Evolutionary conservation across 1,140 invertebrate species (phyloP).

Genomic region (Drosophila sechellia): DNA sequence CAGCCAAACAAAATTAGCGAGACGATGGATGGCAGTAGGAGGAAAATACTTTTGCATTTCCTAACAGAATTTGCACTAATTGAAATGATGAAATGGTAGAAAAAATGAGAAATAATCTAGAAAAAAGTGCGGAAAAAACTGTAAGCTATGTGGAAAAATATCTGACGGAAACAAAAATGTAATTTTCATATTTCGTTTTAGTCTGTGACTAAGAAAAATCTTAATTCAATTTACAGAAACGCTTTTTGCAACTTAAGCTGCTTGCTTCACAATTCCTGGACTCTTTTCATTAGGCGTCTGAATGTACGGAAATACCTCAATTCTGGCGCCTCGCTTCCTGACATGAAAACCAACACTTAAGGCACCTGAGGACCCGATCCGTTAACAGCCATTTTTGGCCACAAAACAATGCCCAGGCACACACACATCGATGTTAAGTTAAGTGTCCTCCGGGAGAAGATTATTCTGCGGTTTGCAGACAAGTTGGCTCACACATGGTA

Average conservation of each 20-base stretch:
- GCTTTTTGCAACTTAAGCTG: conserved; percentile 11
- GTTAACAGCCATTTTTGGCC: conserved; percentile 49
- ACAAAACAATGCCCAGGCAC: conserved; percentile 42
- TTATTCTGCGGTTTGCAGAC: conserved; percentile 36
- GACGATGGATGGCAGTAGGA: conserved; percentile 1
- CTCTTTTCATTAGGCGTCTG: conserved; percentile 28
- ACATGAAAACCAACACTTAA: conserved; percentile 7
- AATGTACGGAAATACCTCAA: conserved; percentile 17
- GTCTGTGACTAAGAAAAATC: conserved; percentile 23
- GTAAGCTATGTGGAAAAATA: conserved; percentile 16
- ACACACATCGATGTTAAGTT: conserved; percentile 44
- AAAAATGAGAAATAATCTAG: conserved; percentile 36
- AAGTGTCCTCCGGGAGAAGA: conserved; percentile 46
- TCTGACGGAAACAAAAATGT: conserved; percentile 33
- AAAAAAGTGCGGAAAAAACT: conserved; percentile 33
- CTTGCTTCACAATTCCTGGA: no score
- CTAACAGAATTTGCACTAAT: conserved; percentile 67
- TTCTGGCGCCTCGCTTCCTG: conserved; percentile 1
- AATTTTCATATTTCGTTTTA: conserved; percentile 56
- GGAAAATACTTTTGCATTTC: conserved; percentile 47
- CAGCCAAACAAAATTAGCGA: conserved; percentile 35
- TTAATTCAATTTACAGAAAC: conserved; percentile 69
- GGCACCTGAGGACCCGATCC: conserved; percentile 20
- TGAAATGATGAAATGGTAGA: conserved; percentile 69
- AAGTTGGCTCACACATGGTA: conserved; percentile 23